Percentiles rank a stretch among this genome's conserved stretches.
Conservation (phyloP, 2,113 vertebrate genomes). For the Glaucidium brasilianum region DNA sequence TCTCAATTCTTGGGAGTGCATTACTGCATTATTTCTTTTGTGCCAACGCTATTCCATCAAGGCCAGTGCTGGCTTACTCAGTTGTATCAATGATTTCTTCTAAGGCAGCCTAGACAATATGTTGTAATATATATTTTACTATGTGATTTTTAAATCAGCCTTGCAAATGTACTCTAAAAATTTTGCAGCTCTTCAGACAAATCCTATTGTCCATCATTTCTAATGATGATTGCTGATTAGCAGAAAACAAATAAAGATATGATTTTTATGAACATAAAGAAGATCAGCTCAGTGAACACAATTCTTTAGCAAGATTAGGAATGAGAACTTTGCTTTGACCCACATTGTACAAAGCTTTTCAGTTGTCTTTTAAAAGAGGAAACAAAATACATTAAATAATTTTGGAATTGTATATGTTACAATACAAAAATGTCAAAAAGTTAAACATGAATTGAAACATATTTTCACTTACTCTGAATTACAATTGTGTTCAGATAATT, state of each 20-base stretch:
- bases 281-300: not conserved
- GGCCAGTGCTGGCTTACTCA: not conserved
- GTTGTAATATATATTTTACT: not conserved
- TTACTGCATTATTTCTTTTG: constrained; percentile 47
- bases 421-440: not conserved
- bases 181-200: not conserved
- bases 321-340: not conserved
- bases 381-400: not conserved
- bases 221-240: not conserved
- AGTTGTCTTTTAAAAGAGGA: not conserved
- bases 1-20: constrained; percentile 22
- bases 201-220: not conserved
- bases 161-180: constrained; percentile 15
- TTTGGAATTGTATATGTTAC: not conserved
- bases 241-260: not conserved
- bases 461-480: constrained; percentile 9
- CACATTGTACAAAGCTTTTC: not conserved
- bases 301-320: not conserved
- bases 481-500: not conserved
- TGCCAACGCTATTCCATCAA: constrained; percentile 20
- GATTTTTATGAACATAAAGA: not conserved
- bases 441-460: not conserved
- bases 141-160: constrained; percentile 25
- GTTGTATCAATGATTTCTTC: constrained; percentile 30
- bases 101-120: not conserved